Evolutionary conservation across 2,797 vertebrate genomes (phyloP).

Genomic region (Rhinella marina): DNA sequence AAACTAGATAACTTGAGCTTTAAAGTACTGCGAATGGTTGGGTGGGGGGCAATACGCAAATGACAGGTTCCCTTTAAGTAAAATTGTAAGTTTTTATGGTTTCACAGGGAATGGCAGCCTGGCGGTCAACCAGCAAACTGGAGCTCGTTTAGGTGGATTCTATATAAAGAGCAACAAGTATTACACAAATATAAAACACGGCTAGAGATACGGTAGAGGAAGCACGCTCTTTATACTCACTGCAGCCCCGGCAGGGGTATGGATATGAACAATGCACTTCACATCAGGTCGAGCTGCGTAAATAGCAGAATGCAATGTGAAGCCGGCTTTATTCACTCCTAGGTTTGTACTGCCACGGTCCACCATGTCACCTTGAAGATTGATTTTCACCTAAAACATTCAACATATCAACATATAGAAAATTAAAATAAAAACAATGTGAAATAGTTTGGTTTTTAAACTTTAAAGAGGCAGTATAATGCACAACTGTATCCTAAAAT

Average conservation of each 20-base stretch:
- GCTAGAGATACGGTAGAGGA: neutral
- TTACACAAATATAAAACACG: neutral
- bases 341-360: constrained; percentile 96
- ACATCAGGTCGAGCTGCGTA: constrained; percentile 88
- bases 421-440: neutral
- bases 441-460: neutral
- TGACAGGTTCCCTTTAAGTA: too few species aligned
- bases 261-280: constrained; percentile 91
- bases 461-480: neutral
- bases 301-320: constrained; percentile 90
- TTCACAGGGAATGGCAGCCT: too few species aligned
- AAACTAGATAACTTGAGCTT: too few species aligned
- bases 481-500: too few species aligned
- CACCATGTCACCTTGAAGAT: constrained; percentile 89
- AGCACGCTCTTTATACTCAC: constrained; percentile 72
- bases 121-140: too few species aligned
- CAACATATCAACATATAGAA: neutral
- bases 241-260: constrained; percentile 91
- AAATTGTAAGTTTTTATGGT: too few species aligned
- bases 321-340: constrained; percentile 93
- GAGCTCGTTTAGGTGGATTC: too few species aligned
- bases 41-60: too few species aligned
- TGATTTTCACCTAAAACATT: constrained; percentile 87
- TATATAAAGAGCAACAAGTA: too few species aligned
- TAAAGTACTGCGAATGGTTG: too few species aligned